phyloP scores from a whole-genome alignment of 2,888 invertebrate genomes.

The Pyralis farinalis region DNA sequence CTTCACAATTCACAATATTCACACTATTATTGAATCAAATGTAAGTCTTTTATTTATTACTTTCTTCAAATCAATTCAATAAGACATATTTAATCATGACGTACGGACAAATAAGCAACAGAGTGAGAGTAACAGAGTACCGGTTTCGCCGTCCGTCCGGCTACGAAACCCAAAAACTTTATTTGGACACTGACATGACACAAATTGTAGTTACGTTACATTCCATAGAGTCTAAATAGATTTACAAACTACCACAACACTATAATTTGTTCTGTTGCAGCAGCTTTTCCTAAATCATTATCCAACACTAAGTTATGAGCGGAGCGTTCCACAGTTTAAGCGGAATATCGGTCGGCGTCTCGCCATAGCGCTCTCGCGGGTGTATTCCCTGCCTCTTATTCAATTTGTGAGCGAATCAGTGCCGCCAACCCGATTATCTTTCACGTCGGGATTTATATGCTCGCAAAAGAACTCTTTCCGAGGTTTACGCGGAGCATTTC shows the following conservation, averaged over 20 bases:
- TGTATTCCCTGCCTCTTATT: slow-evolving; percentile 69
- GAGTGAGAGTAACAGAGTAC: no score
- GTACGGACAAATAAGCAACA: no score
- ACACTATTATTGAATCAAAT: no score
- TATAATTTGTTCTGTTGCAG: not conserved
- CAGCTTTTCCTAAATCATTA: slow-evolving; percentile 35
- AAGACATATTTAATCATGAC: no score
- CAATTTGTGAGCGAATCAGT: slow-evolving; percentile 77
- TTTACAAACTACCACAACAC: not conserved
- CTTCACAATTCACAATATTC: no score
- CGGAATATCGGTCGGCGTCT: slow-evolving; percentile 32
- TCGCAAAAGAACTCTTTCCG: slow-evolving; percentile 56
- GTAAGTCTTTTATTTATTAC: no score
- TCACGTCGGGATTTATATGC: slow-evolving; percentile 70
- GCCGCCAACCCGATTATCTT: slow-evolving; percentile 75
- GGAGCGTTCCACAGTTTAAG: slow-evolving; percentile 54
- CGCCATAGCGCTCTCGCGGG: slow-evolving; percentile 34
- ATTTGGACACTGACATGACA: no score
- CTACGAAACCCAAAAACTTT: no score
- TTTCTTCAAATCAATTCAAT: no score
- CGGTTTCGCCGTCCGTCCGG: no score
- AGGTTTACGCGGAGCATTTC: slow-evolving; percentile 37
- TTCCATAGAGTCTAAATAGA: not conserved
- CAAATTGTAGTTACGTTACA: no score
- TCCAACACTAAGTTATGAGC: slow-evolving; percentile 44